phyloP scores from a whole-genome alignment of 1,140 invertebrate species.

The Heliconius eleuchia region DNA sequence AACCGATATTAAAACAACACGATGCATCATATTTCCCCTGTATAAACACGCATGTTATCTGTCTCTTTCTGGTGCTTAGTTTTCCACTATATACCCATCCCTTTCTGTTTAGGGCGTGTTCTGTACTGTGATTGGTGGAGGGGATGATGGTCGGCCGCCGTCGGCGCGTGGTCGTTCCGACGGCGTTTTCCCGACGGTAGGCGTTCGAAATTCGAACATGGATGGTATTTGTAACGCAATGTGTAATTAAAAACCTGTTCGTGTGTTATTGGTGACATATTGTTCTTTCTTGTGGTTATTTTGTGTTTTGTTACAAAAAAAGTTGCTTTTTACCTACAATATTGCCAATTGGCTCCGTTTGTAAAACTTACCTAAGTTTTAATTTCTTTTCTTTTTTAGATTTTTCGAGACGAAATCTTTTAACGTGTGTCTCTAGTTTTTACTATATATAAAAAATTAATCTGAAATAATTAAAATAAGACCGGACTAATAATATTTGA shows the following conservation, averaged over 20 bases:
- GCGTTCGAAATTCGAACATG: constrained; percentile 61
- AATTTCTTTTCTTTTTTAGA: neutral
- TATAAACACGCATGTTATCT: constrained; percentile 62
- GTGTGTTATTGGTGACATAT: constrained; percentile 6
- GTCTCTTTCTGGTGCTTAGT: constrained; percentile 45
- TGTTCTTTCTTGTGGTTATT: constrained; percentile 25
- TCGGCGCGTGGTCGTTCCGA: constrained; percentile 61
- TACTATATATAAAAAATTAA: neutral
- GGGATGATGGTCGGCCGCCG: constrained; percentile 58
- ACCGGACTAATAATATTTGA: neutral
- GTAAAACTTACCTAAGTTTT: neutral
- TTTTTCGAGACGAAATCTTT: neutral
- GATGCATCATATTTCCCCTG: constrained; percentile 78
- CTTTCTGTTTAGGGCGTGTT: constrained; percentile 65
- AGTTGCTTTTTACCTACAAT: neutral
- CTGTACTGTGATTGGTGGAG: constrained; percentile 67
- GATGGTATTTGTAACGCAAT: constrained; percentile 35
- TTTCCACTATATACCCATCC: constrained; percentile 55
- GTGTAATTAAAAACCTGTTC: constrained; percentile 17
- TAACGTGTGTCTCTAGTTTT: neutral
- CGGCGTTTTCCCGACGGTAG: constrained; percentile 75
- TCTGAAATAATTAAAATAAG: too few species aligned
- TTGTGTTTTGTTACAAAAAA: neutral
- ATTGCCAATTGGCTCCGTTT: neutral
- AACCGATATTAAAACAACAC: constrained; percentile 77